Evolutionary conservation across 92 coral and sea anemone genomes (phyloP), one percentile per base, ranked within the genome.

Genomic region (Porites cylindrica): DNA sequence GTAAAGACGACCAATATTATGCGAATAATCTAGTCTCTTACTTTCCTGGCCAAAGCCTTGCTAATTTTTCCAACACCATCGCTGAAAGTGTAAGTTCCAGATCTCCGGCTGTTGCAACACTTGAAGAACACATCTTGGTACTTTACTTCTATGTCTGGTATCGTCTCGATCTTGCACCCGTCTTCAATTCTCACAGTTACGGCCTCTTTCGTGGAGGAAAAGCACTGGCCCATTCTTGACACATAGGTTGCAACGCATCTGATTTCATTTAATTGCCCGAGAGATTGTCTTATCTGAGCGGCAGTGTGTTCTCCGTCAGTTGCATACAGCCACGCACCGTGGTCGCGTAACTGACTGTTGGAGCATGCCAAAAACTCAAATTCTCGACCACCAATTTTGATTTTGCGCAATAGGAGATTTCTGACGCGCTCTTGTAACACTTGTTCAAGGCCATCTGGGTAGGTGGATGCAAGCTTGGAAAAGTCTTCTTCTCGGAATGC

Each of bases 191-290:
- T 86, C 43, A 96, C 92, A 77, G 92, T 90, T 0, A 96, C 98
- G 0, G 98, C 88, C 75, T 96, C 96, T 67, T 95, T 96, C 13
- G 99, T 95, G 4, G 99, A 95, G 51, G 99, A 96, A 79, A 96
- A 96, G 38, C 99, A 96, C 92, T 96, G 99, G 8, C 99, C 99
- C 99, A 96, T 96, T 21, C 99, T 94, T 21, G 99, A 93, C 84
- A 96, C 98, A n/a, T 80, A 93, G 1, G 98, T 93, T 11, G 99
- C 99, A 13, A 96, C 99, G 79, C 99, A 96, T 77, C 94, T 88
- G 68, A 96, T 94, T n/a, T 77, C 63, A 51, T 92, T 91, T 75
- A 96, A 83, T 64, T 95, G 91, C 12, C 99, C 99, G 70, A 96
- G 92, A 21, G 95, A 94, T 47, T 79, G 84, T 76, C 99, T 83